These are phyloP conservation scores for Orchestia grillus DNA, from an alignment of 1,140 invertebrate genomes.

Conservation along the genomic window DNA sequence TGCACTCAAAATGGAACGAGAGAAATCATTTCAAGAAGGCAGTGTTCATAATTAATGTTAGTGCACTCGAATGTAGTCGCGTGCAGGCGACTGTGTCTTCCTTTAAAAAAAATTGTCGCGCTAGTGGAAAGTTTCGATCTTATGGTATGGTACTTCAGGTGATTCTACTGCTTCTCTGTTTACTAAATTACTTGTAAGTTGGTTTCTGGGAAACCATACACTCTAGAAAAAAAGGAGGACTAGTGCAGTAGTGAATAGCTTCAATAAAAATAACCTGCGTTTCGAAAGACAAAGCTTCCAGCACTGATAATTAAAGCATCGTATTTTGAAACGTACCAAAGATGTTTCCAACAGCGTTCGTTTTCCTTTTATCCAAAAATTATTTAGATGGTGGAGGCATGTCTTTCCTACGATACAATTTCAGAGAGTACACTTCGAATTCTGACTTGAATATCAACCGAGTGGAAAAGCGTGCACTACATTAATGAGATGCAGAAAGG, in stretches of 20 bases:
- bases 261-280: too few relatives aligned
- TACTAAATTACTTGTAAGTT: neutral
- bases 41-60: neutral
- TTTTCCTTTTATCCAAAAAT: too few relatives aligned
- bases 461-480: neutral
- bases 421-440: too few relatives aligned
- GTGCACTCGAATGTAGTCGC: too few relatives aligned
- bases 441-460: neutral
- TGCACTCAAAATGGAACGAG: conserved; percentile 56
- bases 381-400: too few relatives aligned
- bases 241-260: too few relatives aligned
- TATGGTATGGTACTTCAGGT: neutral
- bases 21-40: neutral
- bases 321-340: neutral
- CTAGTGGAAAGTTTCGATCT: neutral
- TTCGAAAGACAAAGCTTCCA: neutral
- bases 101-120: neutral
- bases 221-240: too few relatives aligned
- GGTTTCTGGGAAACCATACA: neutral
- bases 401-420: too few relatives aligned
- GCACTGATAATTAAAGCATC: neutral
- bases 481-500: neutral
- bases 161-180: neutral
- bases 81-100: neutral
- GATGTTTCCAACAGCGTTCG: neutral